Percentiles rank a stretch among this genome's conserved stretches.
These are phyloP conservation scores for Nothura maculosa DNA, from an alignment of 2,797 vertebrate species.

Conservation along the genomic window DNA sequence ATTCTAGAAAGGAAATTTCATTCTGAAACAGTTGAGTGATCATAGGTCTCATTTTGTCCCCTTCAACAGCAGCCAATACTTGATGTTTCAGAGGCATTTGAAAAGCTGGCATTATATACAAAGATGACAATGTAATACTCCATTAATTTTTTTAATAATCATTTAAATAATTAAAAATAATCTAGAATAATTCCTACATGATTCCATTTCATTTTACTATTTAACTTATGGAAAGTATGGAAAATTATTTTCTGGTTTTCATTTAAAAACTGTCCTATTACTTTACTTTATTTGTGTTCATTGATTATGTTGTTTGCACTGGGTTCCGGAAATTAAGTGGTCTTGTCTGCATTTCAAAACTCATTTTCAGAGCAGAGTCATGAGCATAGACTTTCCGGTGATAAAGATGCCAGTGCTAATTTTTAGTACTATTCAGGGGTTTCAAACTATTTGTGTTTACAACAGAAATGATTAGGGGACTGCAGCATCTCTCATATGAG, in stretches of 20 bases:
- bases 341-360: neutral
- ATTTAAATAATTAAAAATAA: neutral
- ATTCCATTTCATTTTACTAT: neutral
- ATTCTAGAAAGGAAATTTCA: neutral
- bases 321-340: neutral
- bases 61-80: neutral
- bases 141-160: neutral
- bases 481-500: too few species aligned
- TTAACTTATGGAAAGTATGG: neutral
- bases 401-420: neutral
- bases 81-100: neutral
- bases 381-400: neutral
- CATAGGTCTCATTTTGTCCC: neutral
- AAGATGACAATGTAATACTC: neutral
- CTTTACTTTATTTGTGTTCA: neutral
- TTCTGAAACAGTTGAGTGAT: neutral
- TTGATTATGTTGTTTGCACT: neutral
- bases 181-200: neutral
- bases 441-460: neutral
- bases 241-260: neutral
- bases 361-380: neutral
- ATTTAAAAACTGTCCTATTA: neutral
- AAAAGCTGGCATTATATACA: neutral
- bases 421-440: neutral
- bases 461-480: too few species aligned